Evolutionary conservation across 2,888 invertebrate species (phyloP).

Genomic region (Priocnemis perturbator): DNA sequence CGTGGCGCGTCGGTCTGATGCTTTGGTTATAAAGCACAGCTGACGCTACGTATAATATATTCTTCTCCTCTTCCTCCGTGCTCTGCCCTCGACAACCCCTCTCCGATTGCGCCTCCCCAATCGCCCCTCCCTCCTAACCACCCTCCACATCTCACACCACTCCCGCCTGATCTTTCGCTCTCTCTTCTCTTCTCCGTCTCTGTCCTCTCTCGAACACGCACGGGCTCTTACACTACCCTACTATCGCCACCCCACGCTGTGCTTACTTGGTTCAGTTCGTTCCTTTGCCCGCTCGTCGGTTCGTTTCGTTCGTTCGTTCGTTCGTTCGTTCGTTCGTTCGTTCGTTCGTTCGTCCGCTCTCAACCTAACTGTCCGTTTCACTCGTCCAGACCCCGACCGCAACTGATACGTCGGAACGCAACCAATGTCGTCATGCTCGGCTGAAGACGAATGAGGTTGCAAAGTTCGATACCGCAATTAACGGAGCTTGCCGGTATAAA

Average conservation of each 20-base stretch:
- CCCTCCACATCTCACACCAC: not conserved
- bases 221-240: constrained; percentile 52
- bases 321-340: constrained; percentile 22
- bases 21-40: constrained; percentile 71
- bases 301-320: constrained; percentile 38
- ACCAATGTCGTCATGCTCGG: constrained; percentile 53
- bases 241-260: constrained; percentile 29
- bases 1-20: constrained; percentile 61
- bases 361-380: constrained; percentile 57
- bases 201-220: constrained; percentile 55
- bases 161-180: constrained; percentile 34
- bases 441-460: constrained; percentile 56
- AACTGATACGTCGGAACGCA: constrained; percentile 47
- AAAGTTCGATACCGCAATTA: constrained; percentile 56
- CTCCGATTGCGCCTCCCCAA: constrained; percentile 4
- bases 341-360: constrained; percentile 40
- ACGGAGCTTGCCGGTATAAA: constrained; percentile 41
- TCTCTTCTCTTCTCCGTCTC: no score
- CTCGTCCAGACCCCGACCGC: constrained; percentile 45
- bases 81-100: constrained; percentile 21
- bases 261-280: constrained; percentile 32
- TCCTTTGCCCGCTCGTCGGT: constrained; percentile 23
- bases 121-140: not conserved
- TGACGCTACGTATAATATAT: constrained; percentile 68
- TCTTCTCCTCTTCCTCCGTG: constrained; percentile 52